phyloP scores from a whole-genome alignment of 2,113 vertebrate genomes.

The Beaufortia kweichowensis region DNA sequence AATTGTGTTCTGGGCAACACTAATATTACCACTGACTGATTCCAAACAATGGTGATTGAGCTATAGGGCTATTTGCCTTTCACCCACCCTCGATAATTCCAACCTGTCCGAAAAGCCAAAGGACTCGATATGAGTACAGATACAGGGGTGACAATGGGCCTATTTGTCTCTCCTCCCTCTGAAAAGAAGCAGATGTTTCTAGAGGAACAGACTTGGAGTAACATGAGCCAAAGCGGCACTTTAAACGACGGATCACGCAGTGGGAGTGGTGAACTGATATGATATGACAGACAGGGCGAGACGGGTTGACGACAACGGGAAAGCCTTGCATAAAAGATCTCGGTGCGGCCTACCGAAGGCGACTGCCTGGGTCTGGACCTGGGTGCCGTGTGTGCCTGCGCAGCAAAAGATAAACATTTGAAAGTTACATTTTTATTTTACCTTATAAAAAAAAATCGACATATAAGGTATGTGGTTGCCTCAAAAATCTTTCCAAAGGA shows the following conservation, averaged over 20 bases:
- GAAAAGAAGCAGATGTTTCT: conserved; percentile 63
- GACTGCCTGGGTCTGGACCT: conserved; percentile 13
- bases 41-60: conserved; percentile 66
- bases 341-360: conserved; percentile 14
- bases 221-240: conserved; percentile 51
- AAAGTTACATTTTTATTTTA: too few species aligned
- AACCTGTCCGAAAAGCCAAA: conserved; percentile 59
- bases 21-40: conserved; percentile 78
- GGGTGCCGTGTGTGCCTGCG: background rate
- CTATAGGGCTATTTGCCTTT: conserved; percentile 57
- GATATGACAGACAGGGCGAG: conserved; percentile 57
- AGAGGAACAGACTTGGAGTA: conserved; percentile 53
- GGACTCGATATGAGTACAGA: conserved; percentile 60
- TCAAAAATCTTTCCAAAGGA: too few species aligned
- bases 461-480: too few species aligned
- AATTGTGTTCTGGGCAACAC: conserved; percentile 87
- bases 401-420: background rate
- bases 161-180: conserved; percentile 58
- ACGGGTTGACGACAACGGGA: conserved; percentile 47
- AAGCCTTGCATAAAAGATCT: conserved; percentile 42
- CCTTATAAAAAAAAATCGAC: too few species aligned
- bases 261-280: conserved; percentile 55
- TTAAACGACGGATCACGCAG: conserved; percentile 38
- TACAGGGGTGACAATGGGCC: conserved; percentile 56
- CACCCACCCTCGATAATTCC: conserved; percentile 58